phyloP scores from a whole-genome alignment of 2,113 vertebrate species.

The Desmodus rotundus region DNA sequence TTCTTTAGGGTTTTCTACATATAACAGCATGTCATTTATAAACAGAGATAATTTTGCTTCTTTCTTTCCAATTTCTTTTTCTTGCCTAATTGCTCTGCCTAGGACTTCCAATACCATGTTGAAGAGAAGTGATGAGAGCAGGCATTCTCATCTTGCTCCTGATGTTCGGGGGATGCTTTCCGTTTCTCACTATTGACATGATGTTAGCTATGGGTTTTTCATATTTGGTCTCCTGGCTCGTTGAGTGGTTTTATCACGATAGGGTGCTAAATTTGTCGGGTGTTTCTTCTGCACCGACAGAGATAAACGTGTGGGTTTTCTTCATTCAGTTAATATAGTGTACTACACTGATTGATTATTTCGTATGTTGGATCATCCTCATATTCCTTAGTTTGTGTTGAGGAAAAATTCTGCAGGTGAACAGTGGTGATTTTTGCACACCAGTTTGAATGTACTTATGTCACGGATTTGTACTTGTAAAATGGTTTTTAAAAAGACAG shows the following conservation, averaged over 20 bases:
- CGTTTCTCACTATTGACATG: neutral
- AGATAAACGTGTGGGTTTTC: neutral
- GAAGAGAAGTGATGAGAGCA: neutral
- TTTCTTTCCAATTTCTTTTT: no score
- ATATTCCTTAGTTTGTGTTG: neutral
- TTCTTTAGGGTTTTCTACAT: neutral
- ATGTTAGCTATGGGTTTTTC: neutral
- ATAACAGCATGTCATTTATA: neutral
- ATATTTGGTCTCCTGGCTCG: neutral
- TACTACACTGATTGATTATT: neutral
- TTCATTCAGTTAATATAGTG: neutral
- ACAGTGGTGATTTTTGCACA: neutral
- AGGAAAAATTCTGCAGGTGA: neutral
- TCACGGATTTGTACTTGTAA: neutral
- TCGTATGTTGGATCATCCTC: neutral
- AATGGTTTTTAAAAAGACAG: neutral
- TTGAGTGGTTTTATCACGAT: neutral
- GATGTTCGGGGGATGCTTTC: neutral
- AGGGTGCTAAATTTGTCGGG: neutral
- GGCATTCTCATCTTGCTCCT: neutral
- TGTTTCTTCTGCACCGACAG: neutral
- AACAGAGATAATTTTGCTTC: neutral
- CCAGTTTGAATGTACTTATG: neutral
- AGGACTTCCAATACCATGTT: no score
- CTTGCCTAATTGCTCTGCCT: no score